These are phyloP conservation scores for Geophilus truncorum DNA, from an alignment of 2,888 invertebrate species.

Conservation along the genomic window DNA sequence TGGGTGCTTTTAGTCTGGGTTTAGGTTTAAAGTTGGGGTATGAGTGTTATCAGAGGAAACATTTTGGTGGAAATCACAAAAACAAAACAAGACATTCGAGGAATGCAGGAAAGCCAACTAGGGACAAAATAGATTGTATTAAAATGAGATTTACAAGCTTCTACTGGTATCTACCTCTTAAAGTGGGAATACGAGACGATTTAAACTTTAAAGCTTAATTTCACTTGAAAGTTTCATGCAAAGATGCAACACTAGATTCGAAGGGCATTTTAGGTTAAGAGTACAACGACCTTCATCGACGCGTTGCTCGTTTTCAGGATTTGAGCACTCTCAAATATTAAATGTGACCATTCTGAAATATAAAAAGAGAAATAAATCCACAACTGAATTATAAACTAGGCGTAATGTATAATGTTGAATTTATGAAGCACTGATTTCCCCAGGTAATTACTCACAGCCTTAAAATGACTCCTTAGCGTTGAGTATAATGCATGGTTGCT, in stretches of 20 bases:
- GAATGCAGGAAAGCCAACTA: no score
- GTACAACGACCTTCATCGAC: background rate
- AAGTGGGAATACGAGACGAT: no score
- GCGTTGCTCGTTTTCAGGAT: background rate
- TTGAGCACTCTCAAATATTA: background rate
- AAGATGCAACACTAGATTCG: background rate
- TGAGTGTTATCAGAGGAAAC: no score
- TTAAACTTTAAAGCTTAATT: no score
- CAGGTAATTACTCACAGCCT: background rate
- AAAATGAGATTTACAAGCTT: no score
- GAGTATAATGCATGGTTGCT: background rate
- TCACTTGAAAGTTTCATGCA: no score
- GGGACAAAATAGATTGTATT: no score
- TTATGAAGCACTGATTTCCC: background rate
- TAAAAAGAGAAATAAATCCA: background rate
- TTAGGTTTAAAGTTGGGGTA: no score
- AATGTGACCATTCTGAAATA: background rate
- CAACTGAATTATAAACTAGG: background rate
- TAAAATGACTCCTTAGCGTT: background rate
- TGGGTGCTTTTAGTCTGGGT: no score
- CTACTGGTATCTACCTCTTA: no score
- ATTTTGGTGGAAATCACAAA: no score
- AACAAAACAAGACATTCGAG: no score
- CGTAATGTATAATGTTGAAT: background rate
- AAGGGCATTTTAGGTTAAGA: conserved; percentile 35